A percentile compares a stretch with the other conserved stretches of the same genome.
Conservation (phyloP, 2,888 invertebrate species). For the Acleris emargana region DNA sequence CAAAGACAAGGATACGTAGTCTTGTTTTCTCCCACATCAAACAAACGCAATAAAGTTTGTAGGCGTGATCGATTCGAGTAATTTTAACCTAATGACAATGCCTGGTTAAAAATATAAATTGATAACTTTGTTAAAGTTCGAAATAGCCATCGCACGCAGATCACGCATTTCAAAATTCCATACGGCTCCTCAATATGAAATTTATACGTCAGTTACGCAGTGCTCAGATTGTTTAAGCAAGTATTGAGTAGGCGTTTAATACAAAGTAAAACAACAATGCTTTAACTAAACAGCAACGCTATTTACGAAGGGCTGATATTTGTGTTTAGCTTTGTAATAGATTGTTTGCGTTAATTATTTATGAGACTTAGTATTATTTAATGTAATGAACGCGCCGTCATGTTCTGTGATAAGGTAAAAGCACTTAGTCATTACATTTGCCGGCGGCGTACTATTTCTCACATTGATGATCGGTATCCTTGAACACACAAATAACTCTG, state of each 20-base stretch:
- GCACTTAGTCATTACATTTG: slow-evolving; percentile 24
- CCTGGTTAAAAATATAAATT: background rate
- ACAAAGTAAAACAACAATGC: slow-evolving; percentile 5
- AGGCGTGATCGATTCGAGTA: too few relatives aligned
- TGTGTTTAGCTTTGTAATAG: background rate
- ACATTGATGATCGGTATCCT: slow-evolving; percentile 26
- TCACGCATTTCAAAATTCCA: slow-evolving; percentile 20
- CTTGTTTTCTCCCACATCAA: too few relatives aligned
- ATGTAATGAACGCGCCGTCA: slow-evolving; percentile 12
- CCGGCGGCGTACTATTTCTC: slow-evolving; percentile 18
- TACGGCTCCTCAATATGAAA: slow-evolving; percentile 13
- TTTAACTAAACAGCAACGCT: slow-evolving; percentile 6
- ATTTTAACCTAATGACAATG: background rate
- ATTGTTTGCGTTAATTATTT: slow-evolving; percentile 10
- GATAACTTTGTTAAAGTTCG: background rate
- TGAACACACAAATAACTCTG: slow-evolving; percentile 22
- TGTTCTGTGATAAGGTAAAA: slow-evolving; percentile 10
- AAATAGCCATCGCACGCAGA: slow-evolving; percentile 10
- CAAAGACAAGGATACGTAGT: too few relatives aligned
- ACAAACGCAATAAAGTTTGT: too few relatives aligned
- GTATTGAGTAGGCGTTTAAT: slow-evolving; percentile 16
- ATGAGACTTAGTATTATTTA: background rate
- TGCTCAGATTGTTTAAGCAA: slow-evolving; percentile 2
- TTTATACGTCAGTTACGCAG: slow-evolving; percentile 5
- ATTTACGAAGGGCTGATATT: slow-evolving; percentile 9